phyloP scores from a whole-genome alignment of 1,140 invertebrate species.

The Anoplophora glabripennis region DNA sequence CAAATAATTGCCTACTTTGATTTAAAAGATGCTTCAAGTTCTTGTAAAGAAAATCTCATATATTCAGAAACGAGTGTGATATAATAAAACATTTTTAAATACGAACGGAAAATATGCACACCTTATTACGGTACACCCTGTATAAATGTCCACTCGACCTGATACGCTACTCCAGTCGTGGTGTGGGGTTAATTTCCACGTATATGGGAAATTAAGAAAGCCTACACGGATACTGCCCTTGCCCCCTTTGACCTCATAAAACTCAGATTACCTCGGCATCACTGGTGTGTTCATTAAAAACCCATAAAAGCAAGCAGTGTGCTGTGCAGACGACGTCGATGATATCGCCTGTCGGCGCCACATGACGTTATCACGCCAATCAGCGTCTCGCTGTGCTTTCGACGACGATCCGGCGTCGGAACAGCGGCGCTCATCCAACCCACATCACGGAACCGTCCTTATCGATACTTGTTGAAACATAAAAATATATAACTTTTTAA shows the following conservation, averaged over 20 bases:
- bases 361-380: slow-evolving; percentile 34
- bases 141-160: too few species aligned
- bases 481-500: neutral
- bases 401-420: slow-evolving; percentile 23
- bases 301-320: slow-evolving; percentile 29
- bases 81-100: too few species aligned
- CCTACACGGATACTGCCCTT: too few species aligned
- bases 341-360: slow-evolving; percentile 33
- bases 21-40: too few species aligned
- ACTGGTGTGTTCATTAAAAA: slow-evolving; percentile 34
- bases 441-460: neutral
- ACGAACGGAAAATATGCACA: too few species aligned
- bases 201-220: too few species aligned
- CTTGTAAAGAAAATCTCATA: too few species aligned
- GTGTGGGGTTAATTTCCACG: too few species aligned
- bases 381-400: slow-evolving; percentile 23
- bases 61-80: too few species aligned
- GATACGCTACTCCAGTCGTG: too few species aligned
- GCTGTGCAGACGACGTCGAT: slow-evolving; percentile 27
- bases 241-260: slow-evolving; percentile 23
- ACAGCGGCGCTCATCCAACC: slow-evolving; percentile 11
- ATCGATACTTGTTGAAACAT: slow-evolving; percentile 15
- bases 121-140: too few species aligned
- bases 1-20: too few species aligned
- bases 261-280: slow-evolving; percentile 26